These are phyloP conservation scores for Cephus rjabovi DNA, from an alignment of 2,888 invertebrate species.

Conservation along the genomic window DNA sequence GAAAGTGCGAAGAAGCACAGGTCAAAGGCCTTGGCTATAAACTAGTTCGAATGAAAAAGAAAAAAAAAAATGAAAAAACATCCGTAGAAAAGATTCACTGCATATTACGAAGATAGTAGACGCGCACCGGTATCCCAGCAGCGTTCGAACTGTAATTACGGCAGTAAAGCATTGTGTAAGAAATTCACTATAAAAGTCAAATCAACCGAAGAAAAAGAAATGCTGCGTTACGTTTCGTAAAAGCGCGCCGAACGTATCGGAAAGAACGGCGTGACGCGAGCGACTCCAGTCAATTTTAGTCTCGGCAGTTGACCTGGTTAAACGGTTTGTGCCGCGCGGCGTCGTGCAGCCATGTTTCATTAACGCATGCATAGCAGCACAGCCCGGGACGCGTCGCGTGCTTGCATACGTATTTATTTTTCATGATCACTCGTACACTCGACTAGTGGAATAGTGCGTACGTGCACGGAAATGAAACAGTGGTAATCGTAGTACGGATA, in stretches of 20 bases:
- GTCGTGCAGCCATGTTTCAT: neutral
- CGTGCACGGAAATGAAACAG: neutral
- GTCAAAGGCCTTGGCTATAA: neutral
- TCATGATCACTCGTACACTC: neutral
- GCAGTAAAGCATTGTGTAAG: neutral
- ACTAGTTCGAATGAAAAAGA: neutral
- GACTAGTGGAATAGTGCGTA: neutral
- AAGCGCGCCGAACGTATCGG: neutral
- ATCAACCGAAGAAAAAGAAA: neutral
- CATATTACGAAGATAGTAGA: neutral
- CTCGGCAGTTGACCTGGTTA: neutral
- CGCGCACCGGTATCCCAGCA: neutral
- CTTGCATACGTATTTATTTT: neutral
- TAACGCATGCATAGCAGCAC: neutral
- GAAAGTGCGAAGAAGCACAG: neutral
- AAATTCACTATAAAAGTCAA: neutral
- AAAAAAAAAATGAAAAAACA: neutral
- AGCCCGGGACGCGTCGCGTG: neutral
- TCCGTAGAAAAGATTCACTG: neutral
- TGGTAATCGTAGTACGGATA: neutral
- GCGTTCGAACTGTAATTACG: neutral
- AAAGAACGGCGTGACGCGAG: neutral
- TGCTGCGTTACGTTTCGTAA: neutral
- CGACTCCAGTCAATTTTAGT: neutral
- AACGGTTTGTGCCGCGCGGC: neutral